A percentile compares a stretch with the other conserved stretches of the same genome.
Conservation (phyloP, 2,797 vertebrate genomes). For the Anas georgica region DNA sequence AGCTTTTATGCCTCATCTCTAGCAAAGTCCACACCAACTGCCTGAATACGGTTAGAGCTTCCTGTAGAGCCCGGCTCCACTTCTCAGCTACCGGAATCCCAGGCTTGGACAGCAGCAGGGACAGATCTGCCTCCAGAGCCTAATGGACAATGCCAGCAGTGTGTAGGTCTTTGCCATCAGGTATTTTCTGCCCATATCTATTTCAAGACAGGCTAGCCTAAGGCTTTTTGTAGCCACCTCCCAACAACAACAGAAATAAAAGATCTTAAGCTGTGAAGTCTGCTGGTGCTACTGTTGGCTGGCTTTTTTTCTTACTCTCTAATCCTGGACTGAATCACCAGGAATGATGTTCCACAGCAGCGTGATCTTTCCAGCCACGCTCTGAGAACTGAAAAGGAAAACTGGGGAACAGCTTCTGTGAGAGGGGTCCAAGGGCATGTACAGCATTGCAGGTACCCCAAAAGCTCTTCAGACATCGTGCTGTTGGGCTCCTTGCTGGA, state of each 20-base stretch:
- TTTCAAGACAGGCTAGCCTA: background rate
- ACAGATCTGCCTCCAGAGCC: background rate
- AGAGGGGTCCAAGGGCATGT: background rate
- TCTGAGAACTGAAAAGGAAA: background rate
- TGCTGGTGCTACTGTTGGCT: background rate
- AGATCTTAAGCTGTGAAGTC: background rate
- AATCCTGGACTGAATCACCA: background rate
- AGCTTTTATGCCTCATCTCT: background rate
- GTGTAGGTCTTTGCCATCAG: background rate
- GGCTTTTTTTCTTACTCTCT: background rate
- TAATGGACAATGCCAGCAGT: background rate
- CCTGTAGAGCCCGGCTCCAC: background rate
- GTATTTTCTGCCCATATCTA: background rate
- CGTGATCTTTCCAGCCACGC: background rate
- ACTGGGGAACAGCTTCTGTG: background rate
- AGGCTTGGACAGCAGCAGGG: background rate
- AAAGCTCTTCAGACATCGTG: background rate
- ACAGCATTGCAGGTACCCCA: background rate
- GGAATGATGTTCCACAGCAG: background rate
- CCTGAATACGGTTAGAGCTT: background rate
- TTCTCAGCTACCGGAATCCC: background rate
- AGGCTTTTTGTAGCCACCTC: background rate
- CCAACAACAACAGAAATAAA: background rate
- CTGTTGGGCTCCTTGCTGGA: background rate
- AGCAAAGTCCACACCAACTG: background rate